Base-by-base conservation (phyloP, 2,797 vertebrate species). In the Molossus alvarezi region DNA sequence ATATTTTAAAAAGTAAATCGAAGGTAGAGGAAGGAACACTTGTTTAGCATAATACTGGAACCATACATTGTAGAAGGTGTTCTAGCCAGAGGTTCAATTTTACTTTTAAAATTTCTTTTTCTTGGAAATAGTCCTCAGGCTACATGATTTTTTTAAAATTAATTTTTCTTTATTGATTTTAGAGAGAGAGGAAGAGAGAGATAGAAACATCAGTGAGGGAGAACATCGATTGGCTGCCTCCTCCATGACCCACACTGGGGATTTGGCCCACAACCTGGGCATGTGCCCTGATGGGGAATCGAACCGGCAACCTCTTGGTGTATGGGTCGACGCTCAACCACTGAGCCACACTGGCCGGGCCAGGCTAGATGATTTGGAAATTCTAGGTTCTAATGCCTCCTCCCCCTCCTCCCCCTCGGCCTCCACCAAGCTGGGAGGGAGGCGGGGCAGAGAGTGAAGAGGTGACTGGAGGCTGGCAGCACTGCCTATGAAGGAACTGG, bases 61-160 rank as follows among this genome's bases (percentile, higher is more conserved):
- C n/a, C 10, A 21, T 5, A 2, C 0, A 0, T n/a, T 27, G 33
- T 58, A 29, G 37, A 45, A 64, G n/a, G 45, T 27, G 6, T 84
- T 71, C 25, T 23, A 77, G 57, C 27, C 45, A 60, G 57, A 82
- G 17, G 37, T 48, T 58, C 18, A 67, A 18, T 9, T 91, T 87
- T 25, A 37, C 20, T 4, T 33, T 79, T 64, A 14, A 55, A 12
- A 29, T 58, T 5, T 53, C 71, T 51, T 76, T 79, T 53, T 82
- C 29, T 55, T 60, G 80, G 57, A 60, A 48, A 45, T 23, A 37
- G 12, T 15, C 1, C n/a, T 33, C 11, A 92, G 17, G 6, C 29
- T 33, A 53, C 55, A 45, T 23, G 25, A 67, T 17, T 69, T 87
- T 33, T 33, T 33, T 33, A 2, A 33, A 33, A 33, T 33, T 33